Evolutionary conservation across 2,113 vertebrate species (phyloP).

Genomic region (Diadophis punctatus): DNA sequence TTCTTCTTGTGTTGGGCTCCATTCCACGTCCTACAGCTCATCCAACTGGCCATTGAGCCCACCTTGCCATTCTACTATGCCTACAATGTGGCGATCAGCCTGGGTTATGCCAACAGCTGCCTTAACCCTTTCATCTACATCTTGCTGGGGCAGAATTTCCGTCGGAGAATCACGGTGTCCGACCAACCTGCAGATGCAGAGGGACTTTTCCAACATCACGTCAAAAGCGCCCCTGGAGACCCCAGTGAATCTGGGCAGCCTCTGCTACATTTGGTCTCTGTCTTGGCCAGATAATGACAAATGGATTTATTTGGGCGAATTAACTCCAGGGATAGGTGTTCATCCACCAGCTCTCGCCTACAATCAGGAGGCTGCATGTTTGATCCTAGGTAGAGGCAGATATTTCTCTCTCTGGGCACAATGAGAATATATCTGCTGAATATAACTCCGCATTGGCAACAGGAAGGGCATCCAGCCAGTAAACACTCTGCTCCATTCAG

Average conservation of each 20-base stretch:
- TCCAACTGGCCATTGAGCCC: constrained; percentile 48
- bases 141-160: constrained; percentile 51
- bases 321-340: too few relatives aligned
- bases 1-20: constrained; percentile 62
- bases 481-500: too few relatives aligned
- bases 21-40: constrained; percentile 54
- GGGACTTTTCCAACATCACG: constrained; percentile 17
- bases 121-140: constrained; percentile 65
- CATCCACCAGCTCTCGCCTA: too few relatives aligned
- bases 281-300: constrained; percentile 3
- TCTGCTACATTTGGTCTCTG: constrained; percentile 22
- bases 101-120: constrained; percentile 62
- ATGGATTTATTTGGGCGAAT: neutral
- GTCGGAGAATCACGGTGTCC: constrained; percentile 44
- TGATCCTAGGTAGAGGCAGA: too few relatives aligned
- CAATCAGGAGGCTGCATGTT: too few relatives aligned
- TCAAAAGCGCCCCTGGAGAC: constrained; percentile 10
- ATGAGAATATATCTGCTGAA: too few relatives aligned
- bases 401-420: too few relatives aligned
- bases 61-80: constrained; percentile 52
- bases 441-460: too few relatives aligned
- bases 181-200: constrained; percentile 40
- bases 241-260: constrained; percentile 30
- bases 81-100: constrained; percentile 57
- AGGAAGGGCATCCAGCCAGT: too few relatives aligned